These are phyloP conservation scores for Triplophysa bombifrons DNA, from an alignment of 2,797 vertebrate genomes.

Conservation along the genomic window DNA sequence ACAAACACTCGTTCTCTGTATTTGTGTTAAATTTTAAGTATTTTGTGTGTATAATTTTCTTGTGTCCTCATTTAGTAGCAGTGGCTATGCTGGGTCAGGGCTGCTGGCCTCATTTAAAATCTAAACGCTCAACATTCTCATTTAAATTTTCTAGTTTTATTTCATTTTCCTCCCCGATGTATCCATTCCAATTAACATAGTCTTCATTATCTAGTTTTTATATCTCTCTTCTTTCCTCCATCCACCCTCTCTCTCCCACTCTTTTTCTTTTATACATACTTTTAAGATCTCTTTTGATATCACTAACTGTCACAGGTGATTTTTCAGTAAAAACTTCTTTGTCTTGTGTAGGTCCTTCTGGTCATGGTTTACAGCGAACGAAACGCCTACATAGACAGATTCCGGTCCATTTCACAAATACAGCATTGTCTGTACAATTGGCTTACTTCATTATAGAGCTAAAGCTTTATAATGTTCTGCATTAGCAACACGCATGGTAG, in stretches of 20 bases:
- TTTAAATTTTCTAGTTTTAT: conserved; percentile 49
- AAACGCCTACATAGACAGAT: conserved; percentile 7
- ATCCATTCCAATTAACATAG: conserved; percentile 55
- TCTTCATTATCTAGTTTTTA: conserved; percentile 51
- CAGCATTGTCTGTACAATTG: not conserved
- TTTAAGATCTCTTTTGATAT: not conserved
- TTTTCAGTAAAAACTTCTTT: not conserved
- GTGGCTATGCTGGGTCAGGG: conserved; percentile 54
- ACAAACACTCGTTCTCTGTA: too few species aligned
- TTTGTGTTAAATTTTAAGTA: not conserved
- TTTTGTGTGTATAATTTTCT: conserved; percentile 52
- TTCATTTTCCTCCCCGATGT: conserved; percentile 55
- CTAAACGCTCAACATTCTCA: conserved; percentile 54
- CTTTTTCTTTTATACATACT: conserved; percentile 12
- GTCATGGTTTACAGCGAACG: not conserved
- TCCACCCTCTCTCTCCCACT: not conserved
- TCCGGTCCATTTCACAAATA: not conserved
- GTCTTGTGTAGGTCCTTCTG: not conserved
- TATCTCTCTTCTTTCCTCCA: conserved; percentile 6
- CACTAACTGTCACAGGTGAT: not conserved
- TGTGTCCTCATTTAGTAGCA: conserved; percentile 58
- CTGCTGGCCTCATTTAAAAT: conserved; percentile 62
- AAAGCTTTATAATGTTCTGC: not conserved
- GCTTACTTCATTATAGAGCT: conserved; percentile 2
- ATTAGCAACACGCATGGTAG: not conserved